phyloP scores from a whole-genome alignment of 2,797 vertebrate species.

The Anguilla obscura region DNA sequence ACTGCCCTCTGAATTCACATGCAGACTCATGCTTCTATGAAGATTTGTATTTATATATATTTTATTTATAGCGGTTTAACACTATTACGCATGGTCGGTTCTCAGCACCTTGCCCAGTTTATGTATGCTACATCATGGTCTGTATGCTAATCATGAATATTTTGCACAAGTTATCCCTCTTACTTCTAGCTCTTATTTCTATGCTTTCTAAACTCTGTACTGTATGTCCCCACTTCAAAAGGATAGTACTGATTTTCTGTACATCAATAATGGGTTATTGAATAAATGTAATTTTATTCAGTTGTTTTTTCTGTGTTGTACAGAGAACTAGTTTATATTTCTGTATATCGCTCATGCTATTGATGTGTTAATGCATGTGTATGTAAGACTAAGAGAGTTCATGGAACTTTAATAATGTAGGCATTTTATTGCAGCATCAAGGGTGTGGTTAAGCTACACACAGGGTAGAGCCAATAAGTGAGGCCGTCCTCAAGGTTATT shows the following conservation, averaged over 20 bases:
- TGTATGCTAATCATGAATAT: constrained; percentile 8
- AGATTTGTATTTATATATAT: not conserved
- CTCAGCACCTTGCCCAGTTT: not conserved
- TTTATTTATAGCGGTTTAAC: not conserved
- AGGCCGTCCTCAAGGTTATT: not conserved
- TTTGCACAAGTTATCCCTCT: constrained; percentile 23
- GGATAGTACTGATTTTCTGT: constrained; percentile 1
- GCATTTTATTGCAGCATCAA: not conserved
- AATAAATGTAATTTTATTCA: not conserved
- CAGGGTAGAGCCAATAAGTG: not conserved
- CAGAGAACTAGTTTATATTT: constrained; percentile 4
- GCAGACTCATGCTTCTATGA: constrained; percentile 14
- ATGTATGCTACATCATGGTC: not conserved
- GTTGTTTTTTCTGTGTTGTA: not conserved
- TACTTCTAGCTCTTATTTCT: not conserved
- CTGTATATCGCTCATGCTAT: not conserved
- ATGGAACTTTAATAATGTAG: not conserved
- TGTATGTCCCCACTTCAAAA: constrained; percentile 21
- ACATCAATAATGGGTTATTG: constrained; percentile 2
- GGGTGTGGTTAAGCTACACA: not conserved
- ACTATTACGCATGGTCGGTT: not conserved
- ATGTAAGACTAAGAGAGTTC: not conserved
- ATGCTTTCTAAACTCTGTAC: constrained; percentile 25
- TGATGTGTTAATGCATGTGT: not conserved
- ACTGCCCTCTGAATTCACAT: not conserved